phyloP scores from a whole-genome alignment of 2,797 vertebrate species.

The Acomys russatus region DNA sequence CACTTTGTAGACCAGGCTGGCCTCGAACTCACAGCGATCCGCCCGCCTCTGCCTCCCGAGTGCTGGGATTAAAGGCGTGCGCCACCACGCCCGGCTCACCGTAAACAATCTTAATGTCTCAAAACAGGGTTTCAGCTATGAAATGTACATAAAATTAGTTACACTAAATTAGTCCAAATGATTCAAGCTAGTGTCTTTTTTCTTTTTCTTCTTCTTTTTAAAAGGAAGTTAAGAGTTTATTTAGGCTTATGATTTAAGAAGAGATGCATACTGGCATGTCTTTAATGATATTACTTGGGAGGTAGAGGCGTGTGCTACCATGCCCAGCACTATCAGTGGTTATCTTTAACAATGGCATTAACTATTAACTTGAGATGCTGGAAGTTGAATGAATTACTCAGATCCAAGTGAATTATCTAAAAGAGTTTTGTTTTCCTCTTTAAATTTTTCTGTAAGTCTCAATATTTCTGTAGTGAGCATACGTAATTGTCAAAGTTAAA shows the following conservation, averaged over 20 bases:
- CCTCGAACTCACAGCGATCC: no score
- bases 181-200: background rate
- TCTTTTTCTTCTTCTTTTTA: background rate
- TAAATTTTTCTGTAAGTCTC: conserved; percentile 48
- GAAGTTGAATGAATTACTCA: background rate
- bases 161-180: background rate
- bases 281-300: background rate
- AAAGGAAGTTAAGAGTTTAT: no score
- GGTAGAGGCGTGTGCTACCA: background rate
- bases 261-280: background rate
- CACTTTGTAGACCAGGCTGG: no score
- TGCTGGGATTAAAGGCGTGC: no score
- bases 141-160: background rate
- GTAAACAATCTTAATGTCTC: background rate
- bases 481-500: conserved; percentile 55
- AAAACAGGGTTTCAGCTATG: background rate
- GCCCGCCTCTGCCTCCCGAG: no score
- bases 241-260: background rate
- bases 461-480: conserved; percentile 38
- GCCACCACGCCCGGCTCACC: no score
- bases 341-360: background rate
- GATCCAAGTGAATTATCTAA: conserved; percentile 32
- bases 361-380: conserved; percentile 10
- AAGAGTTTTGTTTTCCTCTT: conserved; percentile 47
- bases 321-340: no score